These are phyloP conservation scores for Acropora tenuis DNA, from an alignment of 64 coral and sea anemone genomes.

Conservation along the genomic window DNA sequence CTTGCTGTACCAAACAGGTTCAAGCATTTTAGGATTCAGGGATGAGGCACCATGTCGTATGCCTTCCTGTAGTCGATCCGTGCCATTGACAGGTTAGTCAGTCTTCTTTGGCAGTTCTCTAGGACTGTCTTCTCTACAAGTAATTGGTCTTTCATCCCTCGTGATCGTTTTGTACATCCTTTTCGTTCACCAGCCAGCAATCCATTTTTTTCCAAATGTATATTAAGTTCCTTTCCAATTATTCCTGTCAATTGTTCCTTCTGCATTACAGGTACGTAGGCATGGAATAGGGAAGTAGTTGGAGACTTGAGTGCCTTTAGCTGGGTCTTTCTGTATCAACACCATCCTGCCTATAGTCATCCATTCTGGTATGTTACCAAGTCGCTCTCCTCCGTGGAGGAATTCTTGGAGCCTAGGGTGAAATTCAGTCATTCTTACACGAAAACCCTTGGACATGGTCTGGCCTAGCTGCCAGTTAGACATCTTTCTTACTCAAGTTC, in stretches of 20 bases:
- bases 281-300: neutral
- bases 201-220: neutral
- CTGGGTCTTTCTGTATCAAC: too few relatives aligned
- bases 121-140: too few relatives aligned
- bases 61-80: neutral
- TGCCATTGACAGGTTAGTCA: neutral
- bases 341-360: neutral
- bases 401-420: neutral
- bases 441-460: neutral
- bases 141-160: too few relatives aligned
- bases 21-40: too few relatives aligned
- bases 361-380: neutral
- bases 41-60: too few relatives aligned
- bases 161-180: too few relatives aligned
- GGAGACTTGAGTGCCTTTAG: neutral
- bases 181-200: neutral
- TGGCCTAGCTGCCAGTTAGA: neutral
- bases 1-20: too few relatives aligned
- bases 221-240: neutral
- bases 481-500: neutral
- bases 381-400: neutral
- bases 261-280: neutral
- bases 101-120: too few relatives aligned
- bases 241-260: neutral
- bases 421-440: neutral